These are phyloP conservation scores for Oryzias javanicus DNA, from an alignment of 2,113 vertebrate genomes.

Conservation along the genomic window DNA sequence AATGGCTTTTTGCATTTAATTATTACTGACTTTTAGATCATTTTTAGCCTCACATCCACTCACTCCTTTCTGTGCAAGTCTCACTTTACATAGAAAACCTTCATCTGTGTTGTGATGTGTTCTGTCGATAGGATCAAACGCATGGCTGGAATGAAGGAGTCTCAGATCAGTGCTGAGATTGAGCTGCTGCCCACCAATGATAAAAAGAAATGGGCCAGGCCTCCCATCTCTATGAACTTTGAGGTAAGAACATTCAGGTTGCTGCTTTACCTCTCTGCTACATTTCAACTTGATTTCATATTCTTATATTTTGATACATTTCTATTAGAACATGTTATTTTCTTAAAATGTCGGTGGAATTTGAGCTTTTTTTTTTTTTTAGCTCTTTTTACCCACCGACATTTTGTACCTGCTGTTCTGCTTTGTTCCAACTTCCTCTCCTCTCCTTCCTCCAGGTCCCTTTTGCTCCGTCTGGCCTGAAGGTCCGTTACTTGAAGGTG, in stretches of 20 bases:
- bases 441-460: constrained; percentile 81
- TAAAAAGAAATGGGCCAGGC: constrained; percentile 99
- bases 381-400: too few species aligned
- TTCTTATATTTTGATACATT: too few species aligned
- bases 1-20: constrained; percentile 6
- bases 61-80: not conserved
- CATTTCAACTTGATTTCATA: too few species aligned
- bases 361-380: too few species aligned
- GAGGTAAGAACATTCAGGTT: constrained; percentile 78
- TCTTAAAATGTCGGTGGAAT: not conserved
- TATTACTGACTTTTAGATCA: not conserved
- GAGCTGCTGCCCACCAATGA: constrained; percentile 98
- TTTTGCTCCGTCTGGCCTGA: constrained; percentile 95
- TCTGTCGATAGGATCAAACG: constrained; percentile 88
- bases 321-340: not conserved
- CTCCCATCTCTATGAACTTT: constrained; percentile 99
- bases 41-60: constrained; percentile 7
- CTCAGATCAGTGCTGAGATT: constrained; percentile 98
- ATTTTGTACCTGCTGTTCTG: constrained; percentile 11
- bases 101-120: not conserved
- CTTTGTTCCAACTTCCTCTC: constrained; percentile 1
- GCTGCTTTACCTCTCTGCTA: not conserved
- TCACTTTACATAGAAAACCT: too few species aligned
- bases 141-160: constrained; percentile 99
- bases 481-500: constrained; percentile 99